Evolutionary conservation across 2,797 vertebrate genomes (phyloP).

Genomic region (Ibycter americanus): DNA sequence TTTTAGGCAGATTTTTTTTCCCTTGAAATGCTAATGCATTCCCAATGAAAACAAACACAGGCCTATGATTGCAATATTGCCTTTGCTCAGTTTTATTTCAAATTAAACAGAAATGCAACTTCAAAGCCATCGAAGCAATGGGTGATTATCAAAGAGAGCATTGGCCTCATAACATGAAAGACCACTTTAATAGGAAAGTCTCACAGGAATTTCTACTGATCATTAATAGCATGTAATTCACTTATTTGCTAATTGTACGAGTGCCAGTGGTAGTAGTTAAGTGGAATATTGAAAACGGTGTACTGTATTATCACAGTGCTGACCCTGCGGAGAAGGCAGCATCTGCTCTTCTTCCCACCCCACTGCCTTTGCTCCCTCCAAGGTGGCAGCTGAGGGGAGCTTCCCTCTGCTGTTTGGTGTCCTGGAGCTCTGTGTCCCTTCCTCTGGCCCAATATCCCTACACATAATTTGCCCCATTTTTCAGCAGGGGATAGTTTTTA

Average conservation of each 20-base stretch:
- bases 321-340: neutral
- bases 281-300: neutral
- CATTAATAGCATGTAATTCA: constrained; percentile 1
- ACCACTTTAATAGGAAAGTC: neutral
- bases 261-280: neutral
- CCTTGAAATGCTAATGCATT: neutral
- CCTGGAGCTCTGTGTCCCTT: neutral
- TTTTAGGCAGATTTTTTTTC: neutral
- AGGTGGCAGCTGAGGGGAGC: neutral
- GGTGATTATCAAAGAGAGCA: neutral
- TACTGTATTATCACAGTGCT: neutral
- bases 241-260: constrained; percentile 7
- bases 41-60: neutral
- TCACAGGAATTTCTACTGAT: constrained; percentile 1
- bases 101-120: neutral
- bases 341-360: neutral
- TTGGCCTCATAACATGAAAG: constrained; percentile 12
- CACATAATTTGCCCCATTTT: neutral
- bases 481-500: neutral
- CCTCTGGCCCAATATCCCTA: rapidly evolving
- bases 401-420: neutral
- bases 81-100: neutral
- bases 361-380: neutral
- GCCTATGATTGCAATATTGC: neutral
- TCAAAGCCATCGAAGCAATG: neutral